Evolutionary conservation across 1,140 invertebrate species (phyloP), one percentile per base, ranked within the genome.

Genomic region (Diplogasteroides magnus): DNA sequence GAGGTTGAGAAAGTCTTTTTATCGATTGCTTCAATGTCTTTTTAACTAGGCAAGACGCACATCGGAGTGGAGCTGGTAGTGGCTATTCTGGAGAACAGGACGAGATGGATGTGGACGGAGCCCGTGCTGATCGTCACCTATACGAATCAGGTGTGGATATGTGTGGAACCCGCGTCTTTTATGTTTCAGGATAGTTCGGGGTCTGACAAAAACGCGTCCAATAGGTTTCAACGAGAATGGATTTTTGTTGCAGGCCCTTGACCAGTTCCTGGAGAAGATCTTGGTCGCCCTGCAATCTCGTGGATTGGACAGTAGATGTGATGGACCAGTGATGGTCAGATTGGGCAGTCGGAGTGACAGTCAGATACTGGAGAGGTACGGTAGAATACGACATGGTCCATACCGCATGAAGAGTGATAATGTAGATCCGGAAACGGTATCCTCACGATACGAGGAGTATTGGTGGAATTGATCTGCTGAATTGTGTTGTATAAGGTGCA

Each of bases 231-330:
- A 19, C 19, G 37, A 48, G 19, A 48, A 6, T 19, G 19, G 6
- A 48, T 11, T 48, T 48, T 48, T 19, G 37, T 19, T 48, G 37
- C 37, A 48, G 37, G 37, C 91, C 0, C 80, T 94, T 1, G 91
- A 94, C 85, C 91, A 93, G 80, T 93, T 94, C 84, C 82, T 94
- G n/a, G 88, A 91, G 82, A 89, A 88, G 26, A 85, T 91, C 13
- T 77, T 87, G 11, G 15, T 65, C 15, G 74, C 61, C 37, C 59
- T 78, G 31, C 14, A 59, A n/a, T 25, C 28, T 62, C 64, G 58
- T 29, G 31, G 60, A 29, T 25, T 28, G 25, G 32, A 67, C 23
- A 64, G 63, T 64, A 14, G 56, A 0, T n/a, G n/a, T n/a, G 66
- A 69, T 27, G 64, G 67, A 13, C 68, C 68, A n/a, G 15, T 27